A percentile compares a stretch with the other conserved stretches of the same genome.
phyloP scores from a whole-genome alignment of 1,140 invertebrate genomes.

The Bombus soroeensis region DNA sequence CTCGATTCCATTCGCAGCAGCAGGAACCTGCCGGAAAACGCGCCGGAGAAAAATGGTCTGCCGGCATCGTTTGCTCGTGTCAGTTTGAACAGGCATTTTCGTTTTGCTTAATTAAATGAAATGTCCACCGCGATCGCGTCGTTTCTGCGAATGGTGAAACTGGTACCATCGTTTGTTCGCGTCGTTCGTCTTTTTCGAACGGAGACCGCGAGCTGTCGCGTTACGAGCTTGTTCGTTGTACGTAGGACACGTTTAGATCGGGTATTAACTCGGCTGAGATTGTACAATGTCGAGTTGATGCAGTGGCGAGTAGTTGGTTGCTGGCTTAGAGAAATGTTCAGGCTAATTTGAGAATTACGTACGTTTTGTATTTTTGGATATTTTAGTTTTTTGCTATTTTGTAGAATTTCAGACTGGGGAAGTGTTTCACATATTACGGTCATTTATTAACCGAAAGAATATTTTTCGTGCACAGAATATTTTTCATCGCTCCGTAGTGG shows the following conservation, averaged over 20 bases:
- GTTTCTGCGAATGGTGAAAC: not conserved
- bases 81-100: not conserved
- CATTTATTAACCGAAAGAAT: not conserved
- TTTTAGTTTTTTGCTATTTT: not conserved
- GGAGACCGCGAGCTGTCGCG: not conserved
- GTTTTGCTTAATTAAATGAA: constrained; percentile 44
- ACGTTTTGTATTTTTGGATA: not conserved
- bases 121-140: constrained; percentile 12
- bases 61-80: not conserved
- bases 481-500: not conserved
- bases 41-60: not conserved
- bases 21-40: not conserved
- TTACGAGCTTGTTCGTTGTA: not conserved
- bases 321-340: not conserved
- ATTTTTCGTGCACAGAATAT: not conserved
- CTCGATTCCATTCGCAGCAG: not conserved
- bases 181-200: not conserved
- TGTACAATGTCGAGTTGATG: constrained; percentile 3
- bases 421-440: not conserved
- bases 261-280: not conserved
- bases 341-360: not conserved
- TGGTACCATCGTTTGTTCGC: constrained; percentile 7
- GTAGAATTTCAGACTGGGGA: not conserved
- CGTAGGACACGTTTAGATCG: not conserved
- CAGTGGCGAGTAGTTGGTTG: not conserved